Conservation (phyloP, 2,113 vertebrate genomes). For the Sturnus vulgaris region DNA sequence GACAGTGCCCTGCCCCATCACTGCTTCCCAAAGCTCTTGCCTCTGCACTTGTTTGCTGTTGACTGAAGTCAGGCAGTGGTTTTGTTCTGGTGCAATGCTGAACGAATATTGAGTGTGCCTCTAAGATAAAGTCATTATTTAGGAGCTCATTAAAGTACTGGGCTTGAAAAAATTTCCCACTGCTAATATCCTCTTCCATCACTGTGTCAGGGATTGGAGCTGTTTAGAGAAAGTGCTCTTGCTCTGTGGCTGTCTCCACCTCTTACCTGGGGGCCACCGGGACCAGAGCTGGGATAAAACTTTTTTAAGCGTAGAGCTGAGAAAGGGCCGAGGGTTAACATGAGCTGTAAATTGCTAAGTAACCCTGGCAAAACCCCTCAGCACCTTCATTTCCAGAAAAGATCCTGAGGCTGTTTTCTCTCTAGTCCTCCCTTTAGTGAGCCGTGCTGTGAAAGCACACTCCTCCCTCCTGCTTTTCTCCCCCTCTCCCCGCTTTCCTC, state of each 20-base stretch:
- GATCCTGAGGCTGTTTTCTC: not conserved
- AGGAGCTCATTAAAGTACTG: constrained; percentile 57
- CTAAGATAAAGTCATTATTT: constrained; percentile 65
- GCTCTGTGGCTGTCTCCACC: rapidly evolving
- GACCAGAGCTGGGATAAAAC: not conserved
- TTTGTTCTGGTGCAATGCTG: not conserved
- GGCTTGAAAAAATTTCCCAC: constrained; percentile 39
- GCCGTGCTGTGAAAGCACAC: not conserved
- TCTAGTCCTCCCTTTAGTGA: not conserved
- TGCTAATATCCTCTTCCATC: constrained; percentile 66
- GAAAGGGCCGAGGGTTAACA: not conserved
- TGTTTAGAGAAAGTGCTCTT: not conserved
- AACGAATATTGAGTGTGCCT: constrained; percentile 26
- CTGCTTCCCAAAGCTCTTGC: not conserved
- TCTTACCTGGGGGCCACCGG: not conserved
- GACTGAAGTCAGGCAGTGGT: not conserved
- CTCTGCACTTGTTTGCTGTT: not conserved
- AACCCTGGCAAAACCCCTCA: not conserved
- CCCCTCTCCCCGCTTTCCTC: rapidly evolving
- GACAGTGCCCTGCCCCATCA: not conserved
- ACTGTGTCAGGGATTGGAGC: constrained; percentile 16
- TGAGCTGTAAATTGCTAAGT: not conserved
- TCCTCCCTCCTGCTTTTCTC: not conserved
- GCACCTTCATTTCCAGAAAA: not conserved
- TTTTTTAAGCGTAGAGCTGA: not conserved